Base-by-base conservation (phyloP, 2,113 vertebrate genomes). In the Clarias macrocephalus region DNA sequence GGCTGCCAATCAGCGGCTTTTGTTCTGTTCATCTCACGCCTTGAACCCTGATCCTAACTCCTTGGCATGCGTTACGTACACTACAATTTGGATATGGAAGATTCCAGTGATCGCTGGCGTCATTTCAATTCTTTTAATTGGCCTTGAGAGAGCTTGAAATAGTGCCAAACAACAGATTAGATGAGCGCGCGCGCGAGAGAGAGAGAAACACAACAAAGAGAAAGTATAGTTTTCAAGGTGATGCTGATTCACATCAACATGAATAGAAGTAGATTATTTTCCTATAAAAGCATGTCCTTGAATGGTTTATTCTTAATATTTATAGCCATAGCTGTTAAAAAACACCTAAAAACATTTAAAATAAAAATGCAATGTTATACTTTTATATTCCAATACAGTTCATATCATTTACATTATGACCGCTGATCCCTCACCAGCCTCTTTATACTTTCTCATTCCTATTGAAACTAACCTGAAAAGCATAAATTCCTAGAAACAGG, bases 1-100 rank as follows among this genome's bases (percentile, higher is more conserved):
- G 7, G 72, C 72, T 80, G 77, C 82, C 88, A 93, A 93, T 94
- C 93, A 92, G 76, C 59, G 70, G 12, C 89, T 77, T 92, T 94
- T 94, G 94, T 93, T 91, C 88, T 85, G 77, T 12, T n/a, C 79
- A n/a, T 80, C 54, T 73, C 57, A 70, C 59, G 54, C 33, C 73
- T 76, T 62, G 85, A 77, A 80, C 82, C 65, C 57, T 63, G 54
- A 60, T 54, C 62, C 30, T 62, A 65, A 42, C 75, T 65, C 73
- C 42, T 56, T 23, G 16, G 48, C 21, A 37, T 57, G 37, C 15
- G 9, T n/a, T 19, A 56, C 21, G 33, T 13, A 72, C 79, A 19
- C 81, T 87, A 85, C 75, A 88, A 91, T 91, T 21, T 81, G 23
- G 10, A 59, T 33, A 19, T 11, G 23, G 25, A 77, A 54, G 16